Percentiles rank a stretch among this genome's conserved stretches.
Conservation (phyloP, 2,888 invertebrate species). For the Clunio marinus region DNA sequence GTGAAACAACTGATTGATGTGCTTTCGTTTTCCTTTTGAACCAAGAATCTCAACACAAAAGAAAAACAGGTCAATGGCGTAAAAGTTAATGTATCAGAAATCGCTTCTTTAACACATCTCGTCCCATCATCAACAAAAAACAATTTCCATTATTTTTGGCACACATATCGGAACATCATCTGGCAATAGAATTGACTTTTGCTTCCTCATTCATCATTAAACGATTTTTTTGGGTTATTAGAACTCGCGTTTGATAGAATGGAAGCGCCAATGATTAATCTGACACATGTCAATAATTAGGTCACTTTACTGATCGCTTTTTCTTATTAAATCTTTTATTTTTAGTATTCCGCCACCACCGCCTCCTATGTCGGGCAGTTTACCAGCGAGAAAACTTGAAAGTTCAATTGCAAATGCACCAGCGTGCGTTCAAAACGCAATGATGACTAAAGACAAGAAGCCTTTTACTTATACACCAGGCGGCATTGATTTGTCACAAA, state of each 20-base stretch:
- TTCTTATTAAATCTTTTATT: conserved; percentile 25
- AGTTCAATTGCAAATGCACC: conserved; percentile 63
- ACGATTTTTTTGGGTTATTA: background rate
- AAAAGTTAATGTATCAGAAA: no score
- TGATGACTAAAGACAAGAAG: conserved; percentile 94
- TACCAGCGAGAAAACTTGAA: conserved; percentile 44
- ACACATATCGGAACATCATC: background rate
- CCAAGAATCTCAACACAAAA: no score
- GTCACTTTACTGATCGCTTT: background rate
- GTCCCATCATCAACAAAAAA: background rate
- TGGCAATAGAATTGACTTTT: background rate
- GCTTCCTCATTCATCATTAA: background rate
- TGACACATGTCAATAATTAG: background rate
- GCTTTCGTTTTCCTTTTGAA: no score
- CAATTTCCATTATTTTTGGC: no score
- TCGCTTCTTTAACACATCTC: background rate
- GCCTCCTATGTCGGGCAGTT: conserved; percentile 43
- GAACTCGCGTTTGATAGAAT: background rate
- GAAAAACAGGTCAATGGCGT: conserved; percentile 2
- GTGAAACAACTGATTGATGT: no score
- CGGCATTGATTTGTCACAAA: conserved; percentile 85
- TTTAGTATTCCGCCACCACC: conserved; percentile 51
- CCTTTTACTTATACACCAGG: conserved; percentile 96
- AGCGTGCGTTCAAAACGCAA: conserved; percentile 85
- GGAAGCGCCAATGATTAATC: background rate